Evolutionary conservation across 2,888 invertebrate species (phyloP).

Genomic region (Drosophila setosimentum): DNA sequence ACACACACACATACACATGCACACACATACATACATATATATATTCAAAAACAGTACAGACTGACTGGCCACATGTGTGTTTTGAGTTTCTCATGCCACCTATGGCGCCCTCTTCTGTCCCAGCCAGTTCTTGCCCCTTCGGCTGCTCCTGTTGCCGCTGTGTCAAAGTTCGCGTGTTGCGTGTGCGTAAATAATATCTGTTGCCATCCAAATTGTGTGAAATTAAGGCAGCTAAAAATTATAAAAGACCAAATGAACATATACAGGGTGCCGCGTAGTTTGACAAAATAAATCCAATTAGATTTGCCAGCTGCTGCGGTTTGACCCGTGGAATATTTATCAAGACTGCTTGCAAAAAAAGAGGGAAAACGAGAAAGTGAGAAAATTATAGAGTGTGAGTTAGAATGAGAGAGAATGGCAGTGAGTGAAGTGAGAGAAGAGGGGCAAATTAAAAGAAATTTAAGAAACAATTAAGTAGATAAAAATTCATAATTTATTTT

Average conservation of each 20-base stretch:
- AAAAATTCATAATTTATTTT: background rate
- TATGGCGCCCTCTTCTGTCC: constrained; percentile 7
- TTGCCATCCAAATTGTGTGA: constrained; percentile 64
- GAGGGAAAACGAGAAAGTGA: no score
- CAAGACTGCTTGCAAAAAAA: background rate
- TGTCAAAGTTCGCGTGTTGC: constrained; percentile 70
- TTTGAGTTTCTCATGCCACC: constrained; percentile 35
- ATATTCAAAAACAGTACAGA: constrained; percentile 3
- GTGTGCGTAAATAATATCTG: constrained; percentile 56
- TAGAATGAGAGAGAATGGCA: background rate
- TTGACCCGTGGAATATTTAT: background rate
- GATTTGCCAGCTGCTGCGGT: constrained; percentile 7
- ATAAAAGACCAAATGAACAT: constrained; percentile 35
- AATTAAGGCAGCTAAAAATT: constrained; percentile 64
- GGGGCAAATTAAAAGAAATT: background rate
- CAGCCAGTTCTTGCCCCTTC: constrained; percentile 2
- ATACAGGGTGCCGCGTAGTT: constrained; percentile 59
- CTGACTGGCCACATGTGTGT: constrained; percentile 50
- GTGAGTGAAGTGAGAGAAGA: background rate
- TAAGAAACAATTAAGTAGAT: background rate
- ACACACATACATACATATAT: background rate
- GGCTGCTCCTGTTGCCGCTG: constrained; percentile 14
- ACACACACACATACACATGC: background rate
- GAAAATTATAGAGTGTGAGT: no score
- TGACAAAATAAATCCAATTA: constrained; percentile 12